A percentile compares a stretch with the other conserved stretches of the same genome.
These are phyloP conservation scores for Zalophus californianus DNA, from an alignment of 2,797 vertebrate genomes.

Conservation along the genomic window DNA sequence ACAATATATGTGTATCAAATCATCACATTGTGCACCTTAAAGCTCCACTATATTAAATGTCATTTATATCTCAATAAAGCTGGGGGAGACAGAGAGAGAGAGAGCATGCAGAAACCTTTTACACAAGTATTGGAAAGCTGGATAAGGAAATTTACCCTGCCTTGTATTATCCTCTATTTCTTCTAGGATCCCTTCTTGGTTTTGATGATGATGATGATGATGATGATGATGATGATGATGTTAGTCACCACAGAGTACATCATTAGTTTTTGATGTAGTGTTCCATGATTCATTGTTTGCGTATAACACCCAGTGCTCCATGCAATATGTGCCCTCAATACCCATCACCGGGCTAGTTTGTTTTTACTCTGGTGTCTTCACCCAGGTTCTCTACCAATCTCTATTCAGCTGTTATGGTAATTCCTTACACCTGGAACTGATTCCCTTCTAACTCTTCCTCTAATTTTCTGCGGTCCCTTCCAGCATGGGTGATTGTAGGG, in stretches of 20 bases:
- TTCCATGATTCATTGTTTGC: too few species aligned
- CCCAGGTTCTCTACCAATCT: neutral
- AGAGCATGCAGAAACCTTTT: neutral
- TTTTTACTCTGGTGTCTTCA: neutral
- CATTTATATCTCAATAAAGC: neutral
- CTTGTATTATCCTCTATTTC: neutral
- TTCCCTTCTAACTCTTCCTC: neutral
- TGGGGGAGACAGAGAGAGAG: neutral
- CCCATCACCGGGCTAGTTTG: neutral
- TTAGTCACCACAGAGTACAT: too few species aligned
- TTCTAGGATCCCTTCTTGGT: neutral
- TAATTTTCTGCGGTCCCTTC: neutral
- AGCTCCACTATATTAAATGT: neutral
- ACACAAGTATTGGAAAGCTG: neutral
- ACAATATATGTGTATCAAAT: neutral
- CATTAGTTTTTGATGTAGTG: too few species aligned
- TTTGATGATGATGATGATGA: too few species aligned
- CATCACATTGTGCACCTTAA: neutral
- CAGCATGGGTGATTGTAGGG: neutral
- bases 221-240: too few species aligned
- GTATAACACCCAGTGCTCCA: too few species aligned
- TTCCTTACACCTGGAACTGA: neutral
- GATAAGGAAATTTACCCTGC: neutral
- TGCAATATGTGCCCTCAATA: too few species aligned
- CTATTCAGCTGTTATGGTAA: neutral